phyloP scores from a whole-genome alignment of 2,113 vertebrate species.

The Bos indicus region DNA sequence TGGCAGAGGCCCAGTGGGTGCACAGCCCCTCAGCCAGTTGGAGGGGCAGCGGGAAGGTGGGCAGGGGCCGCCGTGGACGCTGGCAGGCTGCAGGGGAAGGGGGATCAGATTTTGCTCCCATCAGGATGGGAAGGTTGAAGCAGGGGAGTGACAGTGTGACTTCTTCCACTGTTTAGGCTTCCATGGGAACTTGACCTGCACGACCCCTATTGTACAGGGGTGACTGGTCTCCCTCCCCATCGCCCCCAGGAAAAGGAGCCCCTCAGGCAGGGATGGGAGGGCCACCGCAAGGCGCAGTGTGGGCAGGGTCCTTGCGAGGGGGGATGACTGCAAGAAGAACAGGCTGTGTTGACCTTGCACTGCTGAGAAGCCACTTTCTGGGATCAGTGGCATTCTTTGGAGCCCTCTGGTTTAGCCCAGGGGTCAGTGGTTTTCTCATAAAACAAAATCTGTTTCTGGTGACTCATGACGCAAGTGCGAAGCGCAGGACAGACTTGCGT shows the following conservation, averaged over 20 bases:
- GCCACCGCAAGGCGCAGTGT: neutral
- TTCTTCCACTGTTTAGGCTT: neutral
- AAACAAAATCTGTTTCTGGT: constrained; percentile 21
- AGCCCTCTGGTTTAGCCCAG: neutral
- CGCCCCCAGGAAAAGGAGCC: neutral
- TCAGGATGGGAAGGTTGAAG: neutral
- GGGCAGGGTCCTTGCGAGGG: neutral
- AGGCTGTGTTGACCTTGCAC: accelerated
- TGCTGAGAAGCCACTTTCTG: accelerated
- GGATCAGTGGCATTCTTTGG: neutral
- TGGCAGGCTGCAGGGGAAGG: neutral
- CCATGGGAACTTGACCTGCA: neutral
- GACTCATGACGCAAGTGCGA: neutral
- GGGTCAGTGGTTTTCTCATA: neutral
- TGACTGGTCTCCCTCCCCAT: neutral
- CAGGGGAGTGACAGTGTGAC: neutral
- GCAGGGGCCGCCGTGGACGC: neutral
- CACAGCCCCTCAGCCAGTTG: neutral
- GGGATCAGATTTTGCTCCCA: neutral
- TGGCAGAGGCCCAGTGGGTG: neutral
- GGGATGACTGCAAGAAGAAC: accelerated
- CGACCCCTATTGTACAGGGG: neutral
- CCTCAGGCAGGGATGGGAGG: neutral
- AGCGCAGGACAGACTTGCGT: neutral
- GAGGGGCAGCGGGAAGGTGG: neutral